Percentiles rank a stretch among this genome's conserved stretches.
phyloP scores from a whole-genome alignment of 2,888 invertebrate genomes.

The Lumbricus terrestris region DNA sequence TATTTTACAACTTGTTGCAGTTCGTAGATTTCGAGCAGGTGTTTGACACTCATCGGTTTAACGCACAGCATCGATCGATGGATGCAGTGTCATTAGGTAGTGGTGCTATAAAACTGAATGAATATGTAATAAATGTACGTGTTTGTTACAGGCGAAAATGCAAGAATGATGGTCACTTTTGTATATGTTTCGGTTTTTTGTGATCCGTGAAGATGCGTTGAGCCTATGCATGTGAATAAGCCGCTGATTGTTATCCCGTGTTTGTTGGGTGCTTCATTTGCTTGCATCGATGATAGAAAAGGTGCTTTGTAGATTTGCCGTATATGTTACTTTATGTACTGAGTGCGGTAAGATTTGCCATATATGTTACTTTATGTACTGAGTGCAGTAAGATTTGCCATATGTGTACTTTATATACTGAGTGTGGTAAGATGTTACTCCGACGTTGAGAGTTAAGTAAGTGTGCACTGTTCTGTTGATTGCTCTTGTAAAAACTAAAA shows the following conservation, averaged over 20 bases:
- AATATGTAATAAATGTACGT: not conserved
- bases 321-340: not conserved
- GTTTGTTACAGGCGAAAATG: not conserved
- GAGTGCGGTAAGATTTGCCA: not conserved
- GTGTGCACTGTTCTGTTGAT: not conserved
- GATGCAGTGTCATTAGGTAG: not conserved
- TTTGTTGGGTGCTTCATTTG: not conserved
- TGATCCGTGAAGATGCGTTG: not conserved
- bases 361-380: not conserved
- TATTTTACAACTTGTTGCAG: not conserved
- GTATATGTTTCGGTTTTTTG: not conserved
- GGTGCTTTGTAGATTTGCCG: not conserved
- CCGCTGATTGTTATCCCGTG: not conserved
- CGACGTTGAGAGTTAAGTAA: no score
- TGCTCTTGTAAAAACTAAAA: not conserved
- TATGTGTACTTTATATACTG: not conserved
- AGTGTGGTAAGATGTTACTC: no score
- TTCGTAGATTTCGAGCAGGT: not conserved
- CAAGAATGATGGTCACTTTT: not conserved
- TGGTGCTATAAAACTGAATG: not conserved
- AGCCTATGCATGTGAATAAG: not conserved
- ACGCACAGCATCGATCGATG: not conserved
- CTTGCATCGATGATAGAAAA: not conserved
- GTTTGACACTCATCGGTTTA: not conserved
- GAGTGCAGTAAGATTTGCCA: not conserved